Evolutionary conservation across 2,113 vertebrate genomes (phyloP), one percentile per base, ranked within the genome.

Genomic region (Sinosuthora webbiana): DNA sequence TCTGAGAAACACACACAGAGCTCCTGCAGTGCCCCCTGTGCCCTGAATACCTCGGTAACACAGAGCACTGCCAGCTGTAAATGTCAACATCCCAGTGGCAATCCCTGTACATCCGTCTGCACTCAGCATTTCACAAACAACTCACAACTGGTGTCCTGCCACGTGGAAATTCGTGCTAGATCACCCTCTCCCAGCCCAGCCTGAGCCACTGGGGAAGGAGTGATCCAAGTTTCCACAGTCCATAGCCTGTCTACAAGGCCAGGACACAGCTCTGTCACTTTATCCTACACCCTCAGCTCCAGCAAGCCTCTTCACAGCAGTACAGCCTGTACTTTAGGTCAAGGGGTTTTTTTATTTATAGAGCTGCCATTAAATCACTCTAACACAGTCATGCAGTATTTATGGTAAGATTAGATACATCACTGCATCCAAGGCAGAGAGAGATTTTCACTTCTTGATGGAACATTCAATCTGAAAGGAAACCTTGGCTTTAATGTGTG

Each of bases 361-460:
- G 80, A 95, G 65, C 65, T 95, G 73, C 49, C 80, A 82, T 93
- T 89, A 90, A 94, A 92, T 93, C 76, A 75, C n/a, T 71, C 64
- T 83, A 78, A 78, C 52, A 49, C 7, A 69, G 60, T 75, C 83
- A 80, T 90, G 35, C 68, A 90, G 69, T 93, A 93, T 94, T 95
- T 93, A 82, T 90, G 68, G 60, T 55, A 23, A 90, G 80, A 84
- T 84, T 65, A 96, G 90, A 70, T 28, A 87, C 49, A 18, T 95
- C 60, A 41, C 75, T 92, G 71, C 71, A 83, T 89, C 68, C 64
- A 33, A 49, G 49, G 56, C 76, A 87, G 86, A 53, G 80, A 52
- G 56, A 79, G 31, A 90, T 75, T 71, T 83, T 80, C 2, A 1
- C 60, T 89, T 84, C 62, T 81, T 77, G 41, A 18, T 93, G 60